Evolutionary conservation across 2,797 vertebrate genomes (phyloP).

Genomic region (Arnoldichthys spilopterus): DNA sequence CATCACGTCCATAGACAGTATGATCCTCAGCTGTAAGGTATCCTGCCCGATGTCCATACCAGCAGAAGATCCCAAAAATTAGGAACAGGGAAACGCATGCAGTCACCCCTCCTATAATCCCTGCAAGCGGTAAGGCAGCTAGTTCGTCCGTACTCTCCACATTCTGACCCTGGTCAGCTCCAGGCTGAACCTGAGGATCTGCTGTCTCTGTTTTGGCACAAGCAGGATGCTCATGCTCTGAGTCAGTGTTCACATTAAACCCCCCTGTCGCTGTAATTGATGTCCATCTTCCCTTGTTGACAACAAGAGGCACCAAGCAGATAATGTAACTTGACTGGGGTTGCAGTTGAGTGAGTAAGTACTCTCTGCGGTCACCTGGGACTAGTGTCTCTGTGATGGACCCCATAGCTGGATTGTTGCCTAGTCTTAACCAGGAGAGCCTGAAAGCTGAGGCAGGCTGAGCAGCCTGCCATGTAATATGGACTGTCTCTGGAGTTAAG

Average conservation of each 20-base stretch:
- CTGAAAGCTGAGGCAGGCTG: slow-evolving; percentile 86
- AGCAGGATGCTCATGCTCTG: slow-evolving; percentile 82
- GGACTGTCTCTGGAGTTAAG: slow-evolving; percentile 87
- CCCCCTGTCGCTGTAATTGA: slow-evolving; percentile 51
- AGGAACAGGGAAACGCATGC: slow-evolving; percentile 89
- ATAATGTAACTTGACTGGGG: slow-evolving; percentile 92
- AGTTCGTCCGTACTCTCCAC: slow-evolving; percentile 75
- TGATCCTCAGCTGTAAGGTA: slow-evolving; percentile 82
- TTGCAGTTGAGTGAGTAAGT: slow-evolving; percentile 89
- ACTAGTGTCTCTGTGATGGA: slow-evolving; percentile 94
- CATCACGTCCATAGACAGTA: slow-evolving; percentile 78
- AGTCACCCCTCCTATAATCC: slow-evolving; percentile 89
- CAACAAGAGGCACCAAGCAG: slow-evolving; percentile 86
- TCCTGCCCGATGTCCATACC: slow-evolving; percentile 88
- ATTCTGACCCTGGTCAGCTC: slow-evolving; percentile 72
- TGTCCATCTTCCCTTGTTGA: slow-evolving; percentile 54
- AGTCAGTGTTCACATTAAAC: slow-evolving; percentile 73
- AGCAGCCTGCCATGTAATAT: slow-evolving; percentile 87
- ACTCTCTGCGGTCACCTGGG: slow-evolving; percentile 90
- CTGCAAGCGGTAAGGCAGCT: slow-evolving; percentile 86
- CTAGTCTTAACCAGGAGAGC: slow-evolving; percentile 89
- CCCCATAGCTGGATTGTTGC: slow-evolving; percentile 88
- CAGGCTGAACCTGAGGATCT: slow-evolving; percentile 71
- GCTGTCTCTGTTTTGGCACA: slow-evolving; percentile 92
- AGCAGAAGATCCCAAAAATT: slow-evolving; percentile 91